Evolutionary conservation across 1,140 invertebrate genomes (phyloP), one percentile per base, ranked within the genome.

Genomic region (Vollenhovia emeryi): DNA sequence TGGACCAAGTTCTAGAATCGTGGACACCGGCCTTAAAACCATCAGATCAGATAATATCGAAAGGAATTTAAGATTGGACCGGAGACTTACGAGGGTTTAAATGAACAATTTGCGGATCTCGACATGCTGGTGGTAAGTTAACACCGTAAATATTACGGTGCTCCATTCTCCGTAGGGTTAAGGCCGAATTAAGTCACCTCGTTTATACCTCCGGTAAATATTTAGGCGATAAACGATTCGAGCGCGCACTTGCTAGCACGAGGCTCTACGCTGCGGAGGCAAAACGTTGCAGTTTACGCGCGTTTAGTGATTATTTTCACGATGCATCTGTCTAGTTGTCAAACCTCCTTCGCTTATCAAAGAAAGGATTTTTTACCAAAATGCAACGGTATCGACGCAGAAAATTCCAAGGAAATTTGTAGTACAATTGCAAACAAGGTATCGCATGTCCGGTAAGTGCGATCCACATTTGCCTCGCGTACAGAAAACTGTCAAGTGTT

Each of bases 171-270:
- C 13, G 24, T 57, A 57, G 78, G 64, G 78, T 82, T 82, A 82
- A 82, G 78, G 66, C 78, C 78, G 78, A 82, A 82, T 82, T 82
- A 82, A 82, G 69, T 91, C 89, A 84, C 86, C 80, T 90, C 91
- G 91, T 92, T 92, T 92, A 92, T 88, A 60, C 76, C 76, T 50
- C 86, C 84, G 86, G 90, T 92, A 92, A 92, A 92, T 91, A 90
- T 92, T 92, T 92, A 89, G 83, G 87, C 88, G 90, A 92, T 91
- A 91, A 91, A 91, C 87, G 92, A 89, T 91, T 90, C 75, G 83
- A 88, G 88, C 86, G 85, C 82, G 82, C 86, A 85, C 87, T 92
- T 86, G 60, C 60, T 83, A 87, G 75, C 75, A 90, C 82, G 86
- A 76, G 88, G 86, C 86, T n/a, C n/a, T 82, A 74, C 74, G 57